Evolutionary conservation across 2,797 vertebrate genomes (phyloP).

Genomic region (Moxostoma hubbsi): DNA sequence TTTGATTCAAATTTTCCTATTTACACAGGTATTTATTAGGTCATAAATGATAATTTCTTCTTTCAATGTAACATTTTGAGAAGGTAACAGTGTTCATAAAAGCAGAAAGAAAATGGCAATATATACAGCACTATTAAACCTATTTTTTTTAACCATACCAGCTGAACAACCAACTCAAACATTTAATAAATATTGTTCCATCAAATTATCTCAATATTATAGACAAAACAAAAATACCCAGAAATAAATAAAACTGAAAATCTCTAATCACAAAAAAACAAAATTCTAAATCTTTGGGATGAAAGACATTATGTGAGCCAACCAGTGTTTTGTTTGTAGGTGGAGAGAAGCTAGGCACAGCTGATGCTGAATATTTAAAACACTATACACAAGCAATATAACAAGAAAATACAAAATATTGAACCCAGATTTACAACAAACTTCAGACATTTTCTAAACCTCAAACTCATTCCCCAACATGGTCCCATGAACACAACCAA

Average conservation of each 20-base stretch:
- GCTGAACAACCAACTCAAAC: conserved; percentile 57
- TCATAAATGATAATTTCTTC: conserved; percentile 9
- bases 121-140: conserved; percentile 76
- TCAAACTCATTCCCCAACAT: conserved; percentile 58
- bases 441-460: conserved; percentile 70
- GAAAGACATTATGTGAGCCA: conserved; percentile 8
- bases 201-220: conserved; percentile 51
- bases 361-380: conserved; percentile 61
- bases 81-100: conserved; percentile 67
- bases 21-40: conserved; percentile 66
- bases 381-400: conserved; percentile 50
- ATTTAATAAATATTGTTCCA: conserved; percentile 73
- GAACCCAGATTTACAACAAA: conserved; percentile 58
- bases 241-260: conserved; percentile 56
- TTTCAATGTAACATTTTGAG: conserved; percentile 53
- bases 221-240: conserved; percentile 36
- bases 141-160: conserved; percentile 66
- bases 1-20: conserved; percentile 63
- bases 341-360: conserved; percentile 67
- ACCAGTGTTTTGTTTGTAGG: conserved; percentile 63
- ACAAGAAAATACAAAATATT: conserved; percentile 45
- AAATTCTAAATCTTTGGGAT: conserved; percentile 14
- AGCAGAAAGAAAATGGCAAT: conserved; percentile 56
- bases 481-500: conserved; percentile 67
- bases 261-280: conserved; percentile 7